Evolutionary conservation across 2,888 invertebrate species (phyloP).

Genomic region (Pteria penguin): DNA sequence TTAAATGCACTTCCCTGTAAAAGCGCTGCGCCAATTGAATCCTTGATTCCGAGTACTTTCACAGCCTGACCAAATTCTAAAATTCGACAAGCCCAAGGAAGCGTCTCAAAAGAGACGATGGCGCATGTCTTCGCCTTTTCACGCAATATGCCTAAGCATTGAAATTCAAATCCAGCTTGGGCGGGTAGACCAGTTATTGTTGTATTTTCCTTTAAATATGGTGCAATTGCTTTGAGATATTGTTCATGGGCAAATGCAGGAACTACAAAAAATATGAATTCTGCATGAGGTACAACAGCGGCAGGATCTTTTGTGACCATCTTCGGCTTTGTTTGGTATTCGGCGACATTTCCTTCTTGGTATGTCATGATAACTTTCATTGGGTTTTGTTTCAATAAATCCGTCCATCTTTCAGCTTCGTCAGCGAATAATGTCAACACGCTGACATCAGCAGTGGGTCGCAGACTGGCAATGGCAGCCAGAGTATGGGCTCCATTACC

Average conservation of each 20-base stretch:
- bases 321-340: conserved; percentile 51
- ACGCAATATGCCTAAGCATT: conserved; percentile 59
- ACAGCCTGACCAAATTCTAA: conserved; percentile 63
- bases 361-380: conserved; percentile 47
- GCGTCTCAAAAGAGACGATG: conserved; percentile 67
- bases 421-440: conserved; percentile 66
- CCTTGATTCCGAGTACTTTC: conserved; percentile 55
- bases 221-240: conserved; percentile 64
- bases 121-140: conserved; percentile 50
- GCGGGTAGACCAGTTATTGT: conserved; percentile 70
- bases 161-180: conserved; percentile 71
- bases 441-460: conserved; percentile 57
- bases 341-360: conserved; percentile 29
- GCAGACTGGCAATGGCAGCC: conserved; percentile 60
- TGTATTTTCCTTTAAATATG: conserved; percentile 60
- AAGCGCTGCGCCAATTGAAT: conserved; percentile 56
- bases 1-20: conserved; percentile 53
- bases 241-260: conserved; percentile 69
- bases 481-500: conserved; percentile 72
- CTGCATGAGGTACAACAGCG: conserved; percentile 58
- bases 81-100: conserved; percentile 70
- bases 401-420: conserved; percentile 66
- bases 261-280: conserved; percentile 67
- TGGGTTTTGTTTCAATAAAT: conserved; percentile 44
- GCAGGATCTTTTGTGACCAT: conserved; percentile 59